Evolutionary conservation across 2,113 vertebrate genomes (phyloP).

Genomic region (Procavia capensis): DNA sequence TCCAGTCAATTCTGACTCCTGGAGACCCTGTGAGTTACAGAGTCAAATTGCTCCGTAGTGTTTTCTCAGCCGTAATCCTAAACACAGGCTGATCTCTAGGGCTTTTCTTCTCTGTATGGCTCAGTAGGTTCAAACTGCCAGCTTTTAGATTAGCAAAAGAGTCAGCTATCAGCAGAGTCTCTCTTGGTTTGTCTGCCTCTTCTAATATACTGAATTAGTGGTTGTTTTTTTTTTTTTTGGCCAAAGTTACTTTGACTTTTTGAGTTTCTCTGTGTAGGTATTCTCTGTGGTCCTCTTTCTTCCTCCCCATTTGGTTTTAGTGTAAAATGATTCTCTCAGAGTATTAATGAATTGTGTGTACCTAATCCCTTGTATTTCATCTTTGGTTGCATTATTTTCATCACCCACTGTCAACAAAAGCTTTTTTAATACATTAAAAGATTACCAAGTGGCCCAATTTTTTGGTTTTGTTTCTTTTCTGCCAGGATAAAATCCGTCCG

Average conservation of each 20-base stretch:
- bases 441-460: background rate
- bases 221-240: too few relatives aligned
- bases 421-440: constrained; percentile 17
- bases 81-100: background rate
- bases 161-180: too few relatives aligned
- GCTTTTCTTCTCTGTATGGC: background rate
- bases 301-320: background rate
- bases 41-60: background rate
- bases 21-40: background rate
- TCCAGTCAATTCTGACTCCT: background rate
- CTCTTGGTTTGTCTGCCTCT: too few relatives aligned
- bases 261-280: background rate
- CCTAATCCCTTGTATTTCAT: background rate
- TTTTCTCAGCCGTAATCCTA: background rate
- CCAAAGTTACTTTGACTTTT: background rate
- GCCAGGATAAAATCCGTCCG: background rate
- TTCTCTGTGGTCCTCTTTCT: background rate
- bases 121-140: background rate
- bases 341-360: background rate
- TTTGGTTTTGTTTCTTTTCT: background rate
- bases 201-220: background rate
- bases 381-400: background rate
- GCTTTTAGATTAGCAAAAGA: background rate
- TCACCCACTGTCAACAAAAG: background rate
- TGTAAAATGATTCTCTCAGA: background rate